These are phyloP conservation scores for Adoxophyes honmai DNA, from an alignment of 1,140 invertebrate species.

Conservation along the genomic window DNA sequence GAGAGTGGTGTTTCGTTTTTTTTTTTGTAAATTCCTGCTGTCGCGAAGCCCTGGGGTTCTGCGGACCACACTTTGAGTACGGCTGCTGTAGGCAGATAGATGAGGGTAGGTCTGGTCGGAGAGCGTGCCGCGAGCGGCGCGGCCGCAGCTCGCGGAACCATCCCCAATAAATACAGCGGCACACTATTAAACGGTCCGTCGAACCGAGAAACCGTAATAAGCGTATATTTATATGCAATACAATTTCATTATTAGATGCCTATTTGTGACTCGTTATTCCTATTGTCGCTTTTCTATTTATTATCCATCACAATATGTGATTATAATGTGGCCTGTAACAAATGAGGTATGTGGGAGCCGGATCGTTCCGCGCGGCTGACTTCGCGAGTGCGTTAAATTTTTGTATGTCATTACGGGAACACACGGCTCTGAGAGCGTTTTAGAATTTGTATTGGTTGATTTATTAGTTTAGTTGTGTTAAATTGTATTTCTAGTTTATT, in stretches of 20 bases:
- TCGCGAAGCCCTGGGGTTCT: no score
- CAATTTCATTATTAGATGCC: constrained; percentile 74
- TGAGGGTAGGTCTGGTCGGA: no score
- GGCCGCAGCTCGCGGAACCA: constrained; percentile 41
- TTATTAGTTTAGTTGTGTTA: not conserved
- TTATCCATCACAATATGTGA: constrained; percentile 69
- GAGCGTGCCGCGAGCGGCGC: not conserved
- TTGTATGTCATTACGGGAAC: constrained; percentile 40
- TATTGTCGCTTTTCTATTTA: constrained; percentile 76
- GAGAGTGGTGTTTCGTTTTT: no score
- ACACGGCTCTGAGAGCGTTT: constrained; percentile 9
- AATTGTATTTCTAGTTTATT: not conserved
- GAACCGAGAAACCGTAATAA: constrained; percentile 53
- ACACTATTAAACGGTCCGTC: constrained; percentile 59
- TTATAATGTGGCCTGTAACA: constrained; percentile 72
- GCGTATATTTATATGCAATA: constrained; percentile 68
- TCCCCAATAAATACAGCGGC: constrained; percentile 54
- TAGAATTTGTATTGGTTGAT: constrained; percentile 12
- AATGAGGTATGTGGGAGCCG: constrained; percentile 62
- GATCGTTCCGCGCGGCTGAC: constrained; percentile 50
- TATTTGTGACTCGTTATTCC: constrained; percentile 71
- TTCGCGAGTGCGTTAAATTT: constrained; percentile 31
- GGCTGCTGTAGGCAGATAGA: no score
- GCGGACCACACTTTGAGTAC: no score
- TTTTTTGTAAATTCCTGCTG: no score